Conservation (phyloP, 2,797 vertebrate genomes). For the Sciurus carolinensis region DNA sequence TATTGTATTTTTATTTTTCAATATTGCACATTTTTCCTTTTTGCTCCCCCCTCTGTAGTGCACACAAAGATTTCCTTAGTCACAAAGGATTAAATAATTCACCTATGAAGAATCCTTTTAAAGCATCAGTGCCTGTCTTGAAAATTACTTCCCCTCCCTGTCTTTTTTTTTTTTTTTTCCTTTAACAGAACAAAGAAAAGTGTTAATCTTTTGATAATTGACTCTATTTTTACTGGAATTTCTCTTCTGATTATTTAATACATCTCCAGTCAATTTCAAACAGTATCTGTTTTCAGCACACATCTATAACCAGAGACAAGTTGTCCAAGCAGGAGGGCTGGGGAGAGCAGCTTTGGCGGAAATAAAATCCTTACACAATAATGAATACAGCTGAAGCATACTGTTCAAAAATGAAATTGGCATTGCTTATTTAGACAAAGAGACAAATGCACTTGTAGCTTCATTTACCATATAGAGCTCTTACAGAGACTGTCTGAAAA, state of each 20-base stretch:
- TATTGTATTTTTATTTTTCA: slow-evolving; percentile 74
- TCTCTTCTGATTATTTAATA: slow-evolving; percentile 85
- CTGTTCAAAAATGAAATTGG: slow-evolving; percentile 81
- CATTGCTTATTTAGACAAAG: slow-evolving; percentile 82
- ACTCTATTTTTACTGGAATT: slow-evolving; percentile 87
- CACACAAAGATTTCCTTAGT: slow-evolving; percentile 82
- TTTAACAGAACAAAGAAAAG: slow-evolving; percentile 84
- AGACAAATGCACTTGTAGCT: slow-evolving; percentile 82
- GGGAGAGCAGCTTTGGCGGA: neutral
- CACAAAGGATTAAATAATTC: slow-evolving; percentile 87
- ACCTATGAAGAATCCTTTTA: slow-evolving; percentile 85
- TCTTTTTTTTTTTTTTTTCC: slow-evolving; percentile 43
- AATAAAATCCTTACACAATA: slow-evolving; percentile 68
- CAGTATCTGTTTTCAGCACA: slow-evolving; percentile 76
- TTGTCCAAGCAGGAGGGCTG: slow-evolving; percentile 71
- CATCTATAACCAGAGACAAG: slow-evolving; percentile 73
- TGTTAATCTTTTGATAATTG: slow-evolving; percentile 88
- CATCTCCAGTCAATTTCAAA: slow-evolving; percentile 84
- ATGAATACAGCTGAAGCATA: slow-evolving; percentile 77
- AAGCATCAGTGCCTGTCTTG: slow-evolving; percentile 84
- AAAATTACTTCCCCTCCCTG: slow-evolving; percentile 83
- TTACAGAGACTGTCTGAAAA: slow-evolving; percentile 84
- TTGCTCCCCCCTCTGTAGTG: slow-evolving; percentile 55
- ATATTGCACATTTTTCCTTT: slow-evolving; percentile 58
- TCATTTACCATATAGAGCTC: slow-evolving; percentile 75